Percentiles rank a stretch among this genome's conserved stretches.
These are phyloP conservation scores for Ceyx cyanopectus DNA, from an alignment of 2,113 vertebrate genomes.

Conservation along the genomic window DNA sequence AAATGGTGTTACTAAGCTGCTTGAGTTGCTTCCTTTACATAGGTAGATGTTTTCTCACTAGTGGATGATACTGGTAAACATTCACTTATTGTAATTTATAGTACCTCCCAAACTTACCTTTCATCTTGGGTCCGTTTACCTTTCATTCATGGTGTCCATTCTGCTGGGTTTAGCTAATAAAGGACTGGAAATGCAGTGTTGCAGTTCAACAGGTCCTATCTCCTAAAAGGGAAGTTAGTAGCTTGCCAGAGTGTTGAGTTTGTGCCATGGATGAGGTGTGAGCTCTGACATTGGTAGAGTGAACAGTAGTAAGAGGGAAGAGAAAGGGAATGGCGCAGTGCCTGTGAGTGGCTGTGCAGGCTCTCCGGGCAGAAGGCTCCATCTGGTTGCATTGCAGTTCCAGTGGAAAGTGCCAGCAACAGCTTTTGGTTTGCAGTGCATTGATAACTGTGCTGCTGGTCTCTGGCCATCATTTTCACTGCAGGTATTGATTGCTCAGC, in stretches of 20 bases:
- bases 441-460: background rate
- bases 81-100: background rate
- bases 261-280: background rate
- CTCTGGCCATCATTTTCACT: background rate
- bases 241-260: background rate
- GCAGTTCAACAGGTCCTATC: background rate
- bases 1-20: background rate
- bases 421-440: background rate
- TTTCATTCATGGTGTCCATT: background rate
- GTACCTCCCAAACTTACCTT: background rate
- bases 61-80: background rate
- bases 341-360: too few species aligned
- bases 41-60: background rate
- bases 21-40: background rate
- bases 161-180: background rate
- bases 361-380: background rate
- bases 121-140: background rate
- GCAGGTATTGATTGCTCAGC: background rate
- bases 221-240: background rate
- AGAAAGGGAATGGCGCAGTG: background rate
- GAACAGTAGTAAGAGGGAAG: background rate
- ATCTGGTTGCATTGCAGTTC: accelerated
- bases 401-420: background rate
- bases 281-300: background rate
- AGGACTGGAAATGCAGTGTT: background rate